Conservation (phyloP, 2,888 invertebrate species). For the Trissoscelio sp. region DNA sequence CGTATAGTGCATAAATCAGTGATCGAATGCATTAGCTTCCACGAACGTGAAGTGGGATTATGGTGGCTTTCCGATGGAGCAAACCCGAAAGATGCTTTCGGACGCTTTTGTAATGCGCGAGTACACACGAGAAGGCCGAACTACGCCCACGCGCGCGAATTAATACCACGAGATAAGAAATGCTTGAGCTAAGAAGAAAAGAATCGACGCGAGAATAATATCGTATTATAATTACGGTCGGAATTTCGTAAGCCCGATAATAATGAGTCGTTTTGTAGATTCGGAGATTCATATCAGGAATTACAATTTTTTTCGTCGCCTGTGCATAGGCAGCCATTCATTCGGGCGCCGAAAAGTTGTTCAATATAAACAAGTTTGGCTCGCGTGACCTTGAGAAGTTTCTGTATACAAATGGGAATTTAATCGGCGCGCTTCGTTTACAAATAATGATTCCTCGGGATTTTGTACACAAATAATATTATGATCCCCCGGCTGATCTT, state of each 20-base stretch:
- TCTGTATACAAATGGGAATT: conserved; percentile 8
- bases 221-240: conserved; percentile 38
- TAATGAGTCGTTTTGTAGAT: conserved; percentile 11
- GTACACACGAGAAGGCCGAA: conserved; percentile 52
- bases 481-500: conserved; percentile 1
- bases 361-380: not conserved
- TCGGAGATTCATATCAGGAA: not conserved
- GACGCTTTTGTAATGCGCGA: conserved; percentile 56
- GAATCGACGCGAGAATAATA: conserved; percentile 29
- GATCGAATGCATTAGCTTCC: conserved; percentile 81
- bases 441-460: conserved; percentile 11
- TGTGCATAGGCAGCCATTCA: not conserved
- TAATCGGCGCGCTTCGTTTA: conserved; percentile 9
- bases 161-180: conserved; percentile 77
- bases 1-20: conserved; percentile 81
- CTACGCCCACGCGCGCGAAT: conserved; percentile 78
- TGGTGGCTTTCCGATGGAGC: conserved; percentile 70
- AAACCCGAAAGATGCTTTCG: conserved; percentile 56
- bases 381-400: conserved; percentile 1
- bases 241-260: conserved; percentile 6
- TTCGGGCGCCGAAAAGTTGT: not conserved
- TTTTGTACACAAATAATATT: conserved; percentile 17
- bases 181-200: conserved; percentile 35
- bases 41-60: conserved; percentile 72
- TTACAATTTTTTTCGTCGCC: not conserved